Evolutionary conservation across 2,888 invertebrate species (phyloP).

Genomic region (Xanthia togata): DNA sequence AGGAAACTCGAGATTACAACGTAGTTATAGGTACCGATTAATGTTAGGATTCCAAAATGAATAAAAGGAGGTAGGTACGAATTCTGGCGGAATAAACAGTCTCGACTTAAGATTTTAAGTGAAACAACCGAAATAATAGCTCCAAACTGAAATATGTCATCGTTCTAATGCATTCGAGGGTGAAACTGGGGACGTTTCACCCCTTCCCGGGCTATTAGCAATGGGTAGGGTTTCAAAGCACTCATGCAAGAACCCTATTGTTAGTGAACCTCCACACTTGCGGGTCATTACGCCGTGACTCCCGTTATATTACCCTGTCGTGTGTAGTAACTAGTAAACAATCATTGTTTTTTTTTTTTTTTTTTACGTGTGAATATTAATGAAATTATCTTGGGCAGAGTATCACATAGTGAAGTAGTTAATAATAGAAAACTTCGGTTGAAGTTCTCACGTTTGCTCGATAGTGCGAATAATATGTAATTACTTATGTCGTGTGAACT

Average conservation of each 20-base stretch:
- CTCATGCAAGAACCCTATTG: constrained; percentile 68
- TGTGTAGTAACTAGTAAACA: constrained; percentile 38
- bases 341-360: constrained; percentile 47
- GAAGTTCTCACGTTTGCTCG: constrained; percentile 35
- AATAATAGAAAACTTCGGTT: constrained; percentile 30
- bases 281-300: constrained; percentile 64
- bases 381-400: constrained; percentile 37
- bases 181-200: constrained; percentile 62
- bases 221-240: constrained; percentile 68
- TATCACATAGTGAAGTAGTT: constrained; percentile 16
- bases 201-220: constrained; percentile 65
- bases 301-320: constrained; percentile 7
- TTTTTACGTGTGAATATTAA: constrained; percentile 51
- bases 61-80: neutral
- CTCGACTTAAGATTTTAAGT: constrained; percentile 31
- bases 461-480: constrained; percentile 20
- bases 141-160: constrained; percentile 62
- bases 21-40: neutral
- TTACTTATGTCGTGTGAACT: constrained; percentile 22
- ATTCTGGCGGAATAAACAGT: constrained; percentile 17
- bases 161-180: constrained; percentile 61
- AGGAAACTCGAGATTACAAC: neutral
- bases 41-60: neutral
- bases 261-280: constrained; percentile 64
- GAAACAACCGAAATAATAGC: constrained; percentile 66